phyloP scores from a whole-genome alignment of 2,797 vertebrate genomes.

The Gambelia wislizenii region DNA sequence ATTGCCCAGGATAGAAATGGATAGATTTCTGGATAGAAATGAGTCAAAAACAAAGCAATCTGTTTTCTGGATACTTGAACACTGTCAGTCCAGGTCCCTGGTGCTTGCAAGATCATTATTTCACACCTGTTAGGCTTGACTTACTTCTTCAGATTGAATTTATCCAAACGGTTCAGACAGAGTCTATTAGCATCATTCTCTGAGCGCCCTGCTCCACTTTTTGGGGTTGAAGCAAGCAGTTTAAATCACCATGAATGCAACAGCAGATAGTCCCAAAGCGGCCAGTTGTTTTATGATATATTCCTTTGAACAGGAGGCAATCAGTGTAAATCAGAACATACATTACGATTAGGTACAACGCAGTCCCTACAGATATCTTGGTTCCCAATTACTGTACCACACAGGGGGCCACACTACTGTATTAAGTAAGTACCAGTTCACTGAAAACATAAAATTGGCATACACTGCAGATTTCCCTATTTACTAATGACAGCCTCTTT shows the following conservation, averaged over 20 bases:
- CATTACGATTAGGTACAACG: conserved; percentile 25
- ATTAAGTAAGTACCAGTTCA: background rate
- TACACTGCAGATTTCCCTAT: background rate
- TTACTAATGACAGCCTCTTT: background rate
- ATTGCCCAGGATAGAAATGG: conserved; percentile 24
- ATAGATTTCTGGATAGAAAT: conserved; percentile 30
- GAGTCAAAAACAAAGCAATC: conserved; percentile 46
- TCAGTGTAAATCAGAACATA: conserved; percentile 52
- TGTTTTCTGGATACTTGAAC: background rate
- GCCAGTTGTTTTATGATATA: conserved; percentile 35
- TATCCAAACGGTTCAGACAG: conserved; percentile 64
- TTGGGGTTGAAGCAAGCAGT: conserved; percentile 43
- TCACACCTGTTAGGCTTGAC: conserved; percentile 48
- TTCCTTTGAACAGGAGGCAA: conserved; percentile 53
- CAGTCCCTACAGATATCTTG: conserved; percentile 23
- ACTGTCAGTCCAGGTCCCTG: background rate
- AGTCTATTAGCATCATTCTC: conserved; percentile 65
- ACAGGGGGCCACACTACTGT: conserved; percentile 18
- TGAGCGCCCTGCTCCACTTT: conserved; percentile 45
- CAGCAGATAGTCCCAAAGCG: conserved; percentile 45
- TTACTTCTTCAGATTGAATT: conserved; percentile 51
- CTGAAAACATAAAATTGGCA: background rate
- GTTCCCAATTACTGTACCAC: conserved; percentile 35
- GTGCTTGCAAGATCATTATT: conserved; percentile 61
- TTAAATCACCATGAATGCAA: conserved; percentile 49